Evolutionary conservation across 2,113 vertebrate species (phyloP).

Genomic region (Corythornis madagascariensis): DNA sequence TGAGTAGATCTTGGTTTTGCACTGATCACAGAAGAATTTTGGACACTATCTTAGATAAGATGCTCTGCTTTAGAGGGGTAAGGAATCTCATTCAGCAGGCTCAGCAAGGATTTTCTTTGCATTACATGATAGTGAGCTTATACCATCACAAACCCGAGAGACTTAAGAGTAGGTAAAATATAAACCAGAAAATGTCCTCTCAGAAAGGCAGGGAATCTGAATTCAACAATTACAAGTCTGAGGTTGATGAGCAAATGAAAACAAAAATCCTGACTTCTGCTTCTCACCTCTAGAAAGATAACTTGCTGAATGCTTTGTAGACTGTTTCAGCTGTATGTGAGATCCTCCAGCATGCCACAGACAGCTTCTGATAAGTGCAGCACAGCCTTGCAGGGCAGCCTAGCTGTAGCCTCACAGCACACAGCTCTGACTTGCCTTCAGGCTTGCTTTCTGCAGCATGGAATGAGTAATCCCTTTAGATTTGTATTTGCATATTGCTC

Average conservation of each 20-base stretch:
- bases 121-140: neutral
- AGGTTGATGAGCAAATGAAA: neutral
- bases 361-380: neutral
- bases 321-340: neutral
- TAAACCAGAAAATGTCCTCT: neutral
- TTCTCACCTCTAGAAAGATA: neutral
- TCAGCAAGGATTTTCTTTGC: neutral
- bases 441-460: neutral
- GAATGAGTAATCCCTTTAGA: neutral
- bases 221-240: neutral
- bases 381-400: neutral
- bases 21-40: neutral
- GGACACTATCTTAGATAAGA: neutral
- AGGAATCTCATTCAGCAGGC: neutral
- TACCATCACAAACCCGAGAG: neutral
- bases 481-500: neutral
- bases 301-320: neutral
- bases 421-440: neutral
- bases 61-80: neutral
- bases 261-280: neutral
- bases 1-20: neutral
- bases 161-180: neutral
- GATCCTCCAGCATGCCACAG: neutral
- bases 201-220: neutral
- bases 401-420: neutral